Percentiles rank a stretch among this genome's conserved stretches.
Evolutionary conservation across 1,140 invertebrate genomes (phyloP).

Genomic region (Matsumurasca onukii): DNA sequence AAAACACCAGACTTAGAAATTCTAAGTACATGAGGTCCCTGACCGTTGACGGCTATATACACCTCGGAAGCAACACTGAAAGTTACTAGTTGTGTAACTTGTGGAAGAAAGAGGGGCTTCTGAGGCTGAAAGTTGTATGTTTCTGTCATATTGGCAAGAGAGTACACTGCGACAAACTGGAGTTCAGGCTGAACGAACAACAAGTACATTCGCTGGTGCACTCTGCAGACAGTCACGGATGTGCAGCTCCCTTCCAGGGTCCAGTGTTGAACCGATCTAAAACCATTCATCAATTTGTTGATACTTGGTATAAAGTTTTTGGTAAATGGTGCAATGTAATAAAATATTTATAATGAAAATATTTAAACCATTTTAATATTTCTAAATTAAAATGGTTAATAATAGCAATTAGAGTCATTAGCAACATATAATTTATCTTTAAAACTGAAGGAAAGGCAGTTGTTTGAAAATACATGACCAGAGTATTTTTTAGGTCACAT

Average conservation of each 20-base stretch:
- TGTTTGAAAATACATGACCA: too few relatives aligned
- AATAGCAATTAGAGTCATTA: too few relatives aligned
- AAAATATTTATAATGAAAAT: too few relatives aligned
- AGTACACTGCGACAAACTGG: not conserved
- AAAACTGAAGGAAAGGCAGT: too few relatives aligned
- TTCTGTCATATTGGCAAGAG: not conserved
- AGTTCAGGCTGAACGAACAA: not conserved
- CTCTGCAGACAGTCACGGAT: not conserved
- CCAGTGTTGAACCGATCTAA: too few relatives aligned
- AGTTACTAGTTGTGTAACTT: not conserved
- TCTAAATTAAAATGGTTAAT: too few relatives aligned
- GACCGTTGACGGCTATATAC: slow-evolving; percentile 2
- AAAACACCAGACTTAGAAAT: not conserved
- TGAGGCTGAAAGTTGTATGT: not conserved
- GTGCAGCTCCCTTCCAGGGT: not conserved
- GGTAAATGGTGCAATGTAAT: not conserved
- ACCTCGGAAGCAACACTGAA: not conserved
- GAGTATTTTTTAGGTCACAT: too few relatives aligned
- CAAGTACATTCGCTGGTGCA: not conserved
- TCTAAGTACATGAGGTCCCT: not conserved
- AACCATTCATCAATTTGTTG: not conserved
- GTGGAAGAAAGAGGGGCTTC: not conserved
- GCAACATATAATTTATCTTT: too few relatives aligned
- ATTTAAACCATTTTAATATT: too few relatives aligned
- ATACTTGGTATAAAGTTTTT: not conserved